Base-by-base conservation (phyloP, 2,113 vertebrate species). In the Sinocyclocheilus rhinocerous region DNA sequence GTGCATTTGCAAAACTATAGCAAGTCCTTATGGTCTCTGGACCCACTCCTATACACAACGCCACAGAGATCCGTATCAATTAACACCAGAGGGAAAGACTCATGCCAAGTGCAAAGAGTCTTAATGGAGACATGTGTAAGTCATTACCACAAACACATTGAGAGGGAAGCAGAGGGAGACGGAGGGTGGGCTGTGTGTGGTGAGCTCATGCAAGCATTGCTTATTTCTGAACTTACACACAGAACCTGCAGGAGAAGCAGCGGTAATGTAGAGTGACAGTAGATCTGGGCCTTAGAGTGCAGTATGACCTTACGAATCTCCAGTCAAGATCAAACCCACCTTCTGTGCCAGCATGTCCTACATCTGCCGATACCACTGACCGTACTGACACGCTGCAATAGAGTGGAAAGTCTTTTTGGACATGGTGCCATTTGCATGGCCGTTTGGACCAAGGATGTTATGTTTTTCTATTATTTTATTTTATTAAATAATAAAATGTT, bases 51-150 rank as follows among this genome's bases (percentile, higher is more conserved):
- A 89, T 90, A 86, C 90, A 90, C 86, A 89, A 91, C 91, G 93
- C 89, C 94, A 84, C 89, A 91, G 88, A 90, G 92, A 93, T 92
- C 91, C 90, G 91, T 93, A 93, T 94, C 92, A 93, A 93, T 93
- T 93, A 94, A 92, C 90, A 87, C 92, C 89, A 87, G 87, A 90
- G 92, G 92, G 91, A 91, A 92, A 86, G 89, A 91, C 92, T 92
- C 89, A 89, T 82, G 57, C 90, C 84, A 91, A 92, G 93, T 91
- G 92, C 93, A 76, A 92, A 93, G 87, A 91, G 88, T 87, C 90
- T 91, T 94, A 94, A 94, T 93, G 90, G 92, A 93, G 92, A 94
- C 94, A 94, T 92, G 93, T 94, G 94, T 95, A 95, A 94, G 91
- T 91, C 91, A 94, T 95, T 95, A 95, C 89, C 89, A 91, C 90